A percentile compares a stretch with the other conserved stretches of the same genome.
Conservation (phyloP, 2,113 vertebrate species). For the Sclerurus mexicanus region DNA sequence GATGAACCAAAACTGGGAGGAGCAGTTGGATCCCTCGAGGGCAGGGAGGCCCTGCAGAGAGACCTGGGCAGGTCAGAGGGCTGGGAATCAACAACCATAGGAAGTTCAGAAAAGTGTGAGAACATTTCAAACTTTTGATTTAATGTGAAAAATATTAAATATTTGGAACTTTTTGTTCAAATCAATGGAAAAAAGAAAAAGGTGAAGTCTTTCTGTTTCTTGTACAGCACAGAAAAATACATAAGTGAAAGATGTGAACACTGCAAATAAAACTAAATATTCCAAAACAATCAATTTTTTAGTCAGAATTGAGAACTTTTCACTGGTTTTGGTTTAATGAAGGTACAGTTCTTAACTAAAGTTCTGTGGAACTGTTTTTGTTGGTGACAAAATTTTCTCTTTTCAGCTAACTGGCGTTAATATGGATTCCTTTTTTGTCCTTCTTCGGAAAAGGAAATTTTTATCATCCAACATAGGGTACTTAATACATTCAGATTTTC, state of each 20-base stretch:
- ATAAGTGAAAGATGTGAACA: neutral
- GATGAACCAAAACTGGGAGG: too few relatives aligned
- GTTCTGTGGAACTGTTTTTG: neutral
- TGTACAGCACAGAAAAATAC: neutral
- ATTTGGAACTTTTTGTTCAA: neutral
- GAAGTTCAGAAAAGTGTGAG: neutral
- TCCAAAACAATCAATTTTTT: neutral
- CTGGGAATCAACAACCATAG: too few relatives aligned
- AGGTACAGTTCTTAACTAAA: neutral
- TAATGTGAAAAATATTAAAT: neutral
- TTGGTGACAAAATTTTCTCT: neutral
- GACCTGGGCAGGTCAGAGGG: too few relatives aligned
- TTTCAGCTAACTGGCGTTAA: neutral
- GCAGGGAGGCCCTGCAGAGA: too few relatives aligned
- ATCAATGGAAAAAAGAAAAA: neutral
- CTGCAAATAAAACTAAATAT: neutral
- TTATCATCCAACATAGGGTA: accelerated
- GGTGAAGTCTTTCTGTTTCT: neutral
- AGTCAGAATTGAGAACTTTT: neutral
- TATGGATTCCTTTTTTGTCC: neutral
- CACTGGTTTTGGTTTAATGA: neutral
- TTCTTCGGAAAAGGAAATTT: neutral
- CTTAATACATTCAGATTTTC: neutral
- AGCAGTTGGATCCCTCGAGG: too few relatives aligned
- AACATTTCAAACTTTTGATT: neutral